phyloP scores from a whole-genome alignment of 1,140 invertebrate species.

The Drosophila serrata region DNA sequence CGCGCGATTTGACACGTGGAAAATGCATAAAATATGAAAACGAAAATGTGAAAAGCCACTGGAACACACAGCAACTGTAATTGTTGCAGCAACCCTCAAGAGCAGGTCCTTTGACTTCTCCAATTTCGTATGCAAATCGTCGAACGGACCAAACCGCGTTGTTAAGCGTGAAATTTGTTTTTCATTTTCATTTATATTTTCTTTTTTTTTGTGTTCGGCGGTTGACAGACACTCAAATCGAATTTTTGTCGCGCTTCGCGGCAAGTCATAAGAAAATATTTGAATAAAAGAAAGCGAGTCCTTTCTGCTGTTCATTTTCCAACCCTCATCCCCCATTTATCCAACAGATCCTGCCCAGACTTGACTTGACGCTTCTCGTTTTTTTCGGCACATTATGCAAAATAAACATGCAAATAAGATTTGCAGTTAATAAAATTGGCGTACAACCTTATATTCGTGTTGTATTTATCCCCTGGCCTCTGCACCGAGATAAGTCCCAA shows the following conservation, averaged over 20 bases:
- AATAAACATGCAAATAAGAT: slow-evolving; percentile 85
- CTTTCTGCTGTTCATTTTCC: not conserved
- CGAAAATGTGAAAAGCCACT: slow-evolving; percentile 43
- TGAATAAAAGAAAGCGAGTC: slow-evolving; percentile 67
- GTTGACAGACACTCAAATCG: slow-evolving; percentile 79
- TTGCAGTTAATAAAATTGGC: slow-evolving; percentile 84
- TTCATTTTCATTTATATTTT: slow-evolving; percentile 41
- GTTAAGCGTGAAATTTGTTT: slow-evolving; percentile 85
- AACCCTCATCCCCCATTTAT: slow-evolving; percentile 33
- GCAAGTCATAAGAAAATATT: slow-evolving; percentile 80
- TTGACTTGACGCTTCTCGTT: slow-evolving; percentile 55
- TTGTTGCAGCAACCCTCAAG: slow-evolving; percentile 74
- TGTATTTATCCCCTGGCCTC: slow-evolving; percentile 15
- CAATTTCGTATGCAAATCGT: slow-evolving; percentile 82
- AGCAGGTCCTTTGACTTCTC: slow-evolving; percentile 48
- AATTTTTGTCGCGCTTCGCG: slow-evolving; percentile 62
- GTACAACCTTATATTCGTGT: slow-evolving; percentile 64
- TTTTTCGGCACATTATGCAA: slow-evolving; percentile 82
- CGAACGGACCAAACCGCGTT: slow-evolving; percentile 67
- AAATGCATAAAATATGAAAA: slow-evolving; percentile 76
- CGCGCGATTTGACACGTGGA: slow-evolving; percentile 83
- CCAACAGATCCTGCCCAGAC: slow-evolving; percentile 6
- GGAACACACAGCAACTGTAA: slow-evolving; percentile 58
- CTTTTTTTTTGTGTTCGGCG: slow-evolving; percentile 12
- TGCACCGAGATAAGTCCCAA: slow-evolving; percentile 20